Evolutionary conservation across 1,140 invertebrate species (phyloP), one percentile per base, ranked within the genome.

Genomic region (Cotesia glomerata): DNA sequence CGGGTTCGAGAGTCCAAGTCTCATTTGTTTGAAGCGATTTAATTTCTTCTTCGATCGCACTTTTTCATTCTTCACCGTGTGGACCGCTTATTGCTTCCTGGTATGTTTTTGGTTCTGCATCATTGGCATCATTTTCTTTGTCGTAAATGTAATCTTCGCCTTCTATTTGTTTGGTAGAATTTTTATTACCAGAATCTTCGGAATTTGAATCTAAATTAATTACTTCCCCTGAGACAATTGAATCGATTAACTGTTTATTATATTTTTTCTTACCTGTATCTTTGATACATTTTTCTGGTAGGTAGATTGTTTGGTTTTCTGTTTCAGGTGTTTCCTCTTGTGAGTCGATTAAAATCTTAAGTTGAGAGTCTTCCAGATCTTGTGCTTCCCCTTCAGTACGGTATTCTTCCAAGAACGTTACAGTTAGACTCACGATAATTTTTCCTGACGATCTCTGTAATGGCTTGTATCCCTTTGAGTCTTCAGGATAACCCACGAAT

Each of bases 401-500:
- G 1, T n/a, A 8, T 14, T 64, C 13, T 36, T 64, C 62, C 3
- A 64, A 9, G n/a, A 64, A 64, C n/a, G 2, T 26, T 32, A 72
- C 71, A 49, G 67, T 77, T 72, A 36, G 58, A 9, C 64, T 56
- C 9, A 61, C 36, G 1, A 72, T 59, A 0, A 72, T 51, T 45
- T 72, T 39, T 7, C 14, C 45, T 2, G 51, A 59, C 0, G 13
- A 8, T 26, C 63, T 34, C 7, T 45, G 45, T 14, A 71, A n/a
- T 1, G 67, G 1, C 5, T 39, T n/a, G 7, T 59, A 72, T 0
- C 9, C 52, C 32, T 82, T 84, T n/a, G 69, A 77, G 4, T 66
- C 35, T 13, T 78, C 66, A 72, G 74, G 54, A 58, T 80, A 84
- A n/a, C 79, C 79, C 8, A 83, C 73, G 35, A 81, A 75, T 5